Evolutionary conservation across 2,888 invertebrate genomes (phyloP).

Genomic region (Epirrhoe alternata): DNA sequence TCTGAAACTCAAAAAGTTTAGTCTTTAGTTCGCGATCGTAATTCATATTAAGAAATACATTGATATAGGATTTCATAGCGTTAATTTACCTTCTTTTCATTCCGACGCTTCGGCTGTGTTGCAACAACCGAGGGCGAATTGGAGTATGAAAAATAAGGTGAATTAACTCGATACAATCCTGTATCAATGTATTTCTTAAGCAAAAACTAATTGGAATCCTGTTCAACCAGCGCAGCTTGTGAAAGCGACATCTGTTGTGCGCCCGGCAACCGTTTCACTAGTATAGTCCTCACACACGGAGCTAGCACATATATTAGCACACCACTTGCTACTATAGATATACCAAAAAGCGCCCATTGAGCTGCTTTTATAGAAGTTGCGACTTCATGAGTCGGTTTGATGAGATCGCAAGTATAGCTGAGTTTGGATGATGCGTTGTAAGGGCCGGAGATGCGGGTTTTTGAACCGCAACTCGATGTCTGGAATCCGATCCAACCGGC

Average conservation of each 20-base stretch:
- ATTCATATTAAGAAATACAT: too few relatives aligned
- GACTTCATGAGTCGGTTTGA: constrained; percentile 52
- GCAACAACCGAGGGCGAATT: too few relatives aligned
- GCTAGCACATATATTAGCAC: constrained; percentile 70
- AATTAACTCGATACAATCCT: too few relatives aligned
- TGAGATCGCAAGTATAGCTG: constrained; percentile 26
- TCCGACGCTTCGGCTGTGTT: too few relatives aligned
- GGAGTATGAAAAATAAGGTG: too few relatives aligned
- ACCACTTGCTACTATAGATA: constrained; percentile 67
- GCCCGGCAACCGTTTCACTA: constrained; percentile 55
- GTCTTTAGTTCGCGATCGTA: too few relatives aligned
- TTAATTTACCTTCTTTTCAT: too few relatives aligned
- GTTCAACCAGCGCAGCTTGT: constrained; percentile 69
- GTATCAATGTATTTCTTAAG: too few relatives aligned
- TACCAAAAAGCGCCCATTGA: constrained; percentile 70
- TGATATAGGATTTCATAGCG: too few relatives aligned
- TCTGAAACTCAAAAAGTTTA: too few relatives aligned
- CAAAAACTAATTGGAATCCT: constrained; percentile 25
- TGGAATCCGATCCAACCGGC: constrained; percentile 77
- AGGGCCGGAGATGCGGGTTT: constrained; percentile 70
- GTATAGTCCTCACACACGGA: constrained; percentile 66
- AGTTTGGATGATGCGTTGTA: constrained; percentile 54
- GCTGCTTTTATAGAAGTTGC: constrained; percentile 70
- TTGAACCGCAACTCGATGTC: constrained; percentile 73
- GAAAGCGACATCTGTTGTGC: constrained; percentile 71